A percentile compares a stretch with the other conserved stretches of the same genome.
Conservation (phyloP, 2,888 invertebrate genomes). For the Meiosimyza decipiens region DNA sequence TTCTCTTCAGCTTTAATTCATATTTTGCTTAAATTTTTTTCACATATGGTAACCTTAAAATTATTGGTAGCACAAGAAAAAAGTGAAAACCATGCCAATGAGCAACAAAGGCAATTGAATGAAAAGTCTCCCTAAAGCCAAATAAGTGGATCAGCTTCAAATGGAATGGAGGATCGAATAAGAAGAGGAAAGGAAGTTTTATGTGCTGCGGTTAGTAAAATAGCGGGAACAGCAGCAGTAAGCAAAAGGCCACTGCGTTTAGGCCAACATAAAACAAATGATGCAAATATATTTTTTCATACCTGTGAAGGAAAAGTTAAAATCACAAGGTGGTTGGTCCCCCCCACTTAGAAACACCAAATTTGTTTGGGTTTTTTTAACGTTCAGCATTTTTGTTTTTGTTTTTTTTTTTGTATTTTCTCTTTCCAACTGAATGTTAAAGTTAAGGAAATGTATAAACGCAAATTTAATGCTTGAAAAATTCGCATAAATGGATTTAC, state of each 20-base stretch:
- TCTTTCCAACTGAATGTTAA: background rate
- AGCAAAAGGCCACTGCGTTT: background rate
- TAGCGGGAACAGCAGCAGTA: background rate
- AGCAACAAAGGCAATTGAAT: conserved; percentile 39
- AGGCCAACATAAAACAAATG: conserved; percentile 55
- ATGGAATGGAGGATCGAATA: background rate
- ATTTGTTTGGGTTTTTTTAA: conserved; percentile 48
- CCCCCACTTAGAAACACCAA: conserved; percentile 11
- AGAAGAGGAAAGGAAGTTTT: conserved; percentile 8
- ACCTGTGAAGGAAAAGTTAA: conserved; percentile 33
- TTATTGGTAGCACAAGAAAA: background rate
- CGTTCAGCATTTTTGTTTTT: conserved; percentile 6
- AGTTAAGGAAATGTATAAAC: conserved; percentile 57
- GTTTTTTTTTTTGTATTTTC: conserved; percentile 12
- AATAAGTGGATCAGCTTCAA: background rate
- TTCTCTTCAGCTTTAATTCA: too few species aligned
- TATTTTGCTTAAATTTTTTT: too few species aligned
- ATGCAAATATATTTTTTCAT: conserved; percentile 56
- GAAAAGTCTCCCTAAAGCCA: conserved; percentile 15
- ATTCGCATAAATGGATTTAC: conserved; percentile 59
- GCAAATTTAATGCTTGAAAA: conserved; percentile 61
- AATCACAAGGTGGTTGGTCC: too few species aligned
- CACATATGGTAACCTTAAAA: background rate
- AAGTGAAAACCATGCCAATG: conserved; percentile 32
- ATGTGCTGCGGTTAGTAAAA: conserved; percentile 7